A percentile compares a stretch with the other conserved stretches of the same genome.
Evolutionary conservation across 2,888 invertebrate genomes (phyloP).

Genomic region (Boloria euphrosyne): DNA sequence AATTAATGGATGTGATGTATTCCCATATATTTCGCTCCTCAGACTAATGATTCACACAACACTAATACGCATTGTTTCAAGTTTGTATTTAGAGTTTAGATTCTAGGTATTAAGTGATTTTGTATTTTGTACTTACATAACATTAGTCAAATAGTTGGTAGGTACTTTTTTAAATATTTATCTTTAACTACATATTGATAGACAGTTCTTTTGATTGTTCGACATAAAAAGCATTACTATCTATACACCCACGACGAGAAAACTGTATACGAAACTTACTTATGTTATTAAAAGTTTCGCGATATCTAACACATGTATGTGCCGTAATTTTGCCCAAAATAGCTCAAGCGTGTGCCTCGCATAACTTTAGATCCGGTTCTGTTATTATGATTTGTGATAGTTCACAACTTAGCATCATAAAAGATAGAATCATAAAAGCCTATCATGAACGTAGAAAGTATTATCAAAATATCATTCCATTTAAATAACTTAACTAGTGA

Average conservation of each 20-base stretch:
- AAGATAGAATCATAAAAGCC: not conserved
- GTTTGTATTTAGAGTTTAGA: conserved; percentile 13
- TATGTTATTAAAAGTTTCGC: conserved; percentile 31
- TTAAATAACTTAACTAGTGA: too few relatives aligned
- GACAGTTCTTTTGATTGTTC: not conserved
- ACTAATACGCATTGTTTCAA: conserved; percentile 34
- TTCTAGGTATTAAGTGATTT: too few relatives aligned
- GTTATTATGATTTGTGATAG: conserved; percentile 2
- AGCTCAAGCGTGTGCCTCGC: not conserved
- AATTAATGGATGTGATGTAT: conserved; percentile 25
- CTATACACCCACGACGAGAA: conserved; percentile 4
- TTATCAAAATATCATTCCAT: too few relatives aligned
- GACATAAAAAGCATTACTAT: conserved; percentile 3
- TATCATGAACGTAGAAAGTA: not conserved
- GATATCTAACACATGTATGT: conserved; percentile 24
- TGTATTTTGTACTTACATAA: too few relatives aligned
- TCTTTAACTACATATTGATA: too few relatives aligned
- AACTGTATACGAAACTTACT: conserved; percentile 18
- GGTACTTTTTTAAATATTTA: too few relatives aligned
- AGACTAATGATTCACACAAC: conserved; percentile 31
- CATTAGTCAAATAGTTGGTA: not conserved
- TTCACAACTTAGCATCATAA: not conserved
- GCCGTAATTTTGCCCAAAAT: conserved; percentile 11
- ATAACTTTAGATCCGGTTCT: conserved; percentile 7
- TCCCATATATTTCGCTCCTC: conserved; percentile 21